Conservation (phyloP, 2,797 vertebrate species). For the Bradypodion ventrale region DNA sequence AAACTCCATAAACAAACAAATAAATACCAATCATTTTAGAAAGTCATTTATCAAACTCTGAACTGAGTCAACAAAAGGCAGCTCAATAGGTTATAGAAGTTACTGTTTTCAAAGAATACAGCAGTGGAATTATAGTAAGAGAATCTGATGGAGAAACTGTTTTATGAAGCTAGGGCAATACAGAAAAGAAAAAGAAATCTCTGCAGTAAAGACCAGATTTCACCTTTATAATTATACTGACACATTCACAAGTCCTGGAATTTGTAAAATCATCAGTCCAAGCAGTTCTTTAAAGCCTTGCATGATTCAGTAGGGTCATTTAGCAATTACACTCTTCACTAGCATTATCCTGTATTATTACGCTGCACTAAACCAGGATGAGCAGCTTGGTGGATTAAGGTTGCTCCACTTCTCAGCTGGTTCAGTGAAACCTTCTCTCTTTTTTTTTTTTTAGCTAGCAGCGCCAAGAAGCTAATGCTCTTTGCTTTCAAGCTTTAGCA, state of each 20-base stretch:
- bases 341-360: conserved; percentile 38
- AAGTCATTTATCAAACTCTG: neutral
- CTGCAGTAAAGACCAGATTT: conserved; percentile 3
- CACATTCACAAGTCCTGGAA: neutral
- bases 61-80: neutral
- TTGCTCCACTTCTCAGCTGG: conserved; percentile 57
- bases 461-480: conserved; percentile 65
- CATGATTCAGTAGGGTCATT: conserved; percentile 28
- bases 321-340: conserved; percentile 17
- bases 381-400: conserved; percentile 67
- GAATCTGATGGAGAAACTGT: conserved; percentile 18
- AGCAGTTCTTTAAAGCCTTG: conserved; percentile 5
- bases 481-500: conserved; percentile 66
- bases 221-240: neutral
- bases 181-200: conserved; percentile 24
- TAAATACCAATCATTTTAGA: too few relatives aligned
- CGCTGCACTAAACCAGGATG: conserved; percentile 50
- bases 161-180: neutral
- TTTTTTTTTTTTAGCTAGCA: conserved; percentile 65
- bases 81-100: neutral
- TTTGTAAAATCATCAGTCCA: conserved; percentile 12
- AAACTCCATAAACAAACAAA: too few relatives aligned
- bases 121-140: neutral
- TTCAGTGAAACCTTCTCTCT: conserved; percentile 63
- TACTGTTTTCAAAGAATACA: neutral